phyloP scores from a whole-genome alignment of 2,113 vertebrate species.

The Cyprinus carpio region DNA sequence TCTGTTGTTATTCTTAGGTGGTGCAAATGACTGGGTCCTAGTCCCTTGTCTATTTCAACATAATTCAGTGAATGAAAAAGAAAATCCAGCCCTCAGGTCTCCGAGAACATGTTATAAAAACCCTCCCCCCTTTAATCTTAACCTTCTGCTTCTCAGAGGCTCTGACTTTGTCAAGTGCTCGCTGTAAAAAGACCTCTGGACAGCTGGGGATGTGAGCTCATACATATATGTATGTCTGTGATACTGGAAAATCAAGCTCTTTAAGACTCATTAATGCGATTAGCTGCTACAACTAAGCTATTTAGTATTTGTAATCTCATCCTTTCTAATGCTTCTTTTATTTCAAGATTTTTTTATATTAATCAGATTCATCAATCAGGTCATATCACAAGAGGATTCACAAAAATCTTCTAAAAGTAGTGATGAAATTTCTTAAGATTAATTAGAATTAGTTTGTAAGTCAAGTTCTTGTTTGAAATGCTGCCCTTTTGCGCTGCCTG shows the following conservation, averaged over 20 bases:
- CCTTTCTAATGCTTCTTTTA: constrained; percentile 3
- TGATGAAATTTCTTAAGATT: background rate
- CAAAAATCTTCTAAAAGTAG: background rate
- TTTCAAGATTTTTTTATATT: constrained; percentile 5
- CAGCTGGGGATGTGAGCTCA: constrained; percentile 36
- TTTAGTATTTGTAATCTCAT: constrained; percentile 3
- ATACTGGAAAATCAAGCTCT: background rate
- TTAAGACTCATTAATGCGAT: constrained; percentile 6
- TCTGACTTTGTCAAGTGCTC: constrained; percentile 39
- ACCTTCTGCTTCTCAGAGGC: constrained; percentile 22
- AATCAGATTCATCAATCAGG: background rate
- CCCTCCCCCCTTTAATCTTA: constrained; percentile 9
- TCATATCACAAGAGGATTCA: background rate
- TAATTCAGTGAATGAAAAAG: constrained; percentile 48
- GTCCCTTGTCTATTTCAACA: constrained; percentile 44
- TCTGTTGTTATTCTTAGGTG: constrained; percentile 29
- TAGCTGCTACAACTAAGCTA: constrained; percentile 3
- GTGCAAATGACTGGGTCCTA: background rate
- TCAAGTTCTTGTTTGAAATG: background rate
- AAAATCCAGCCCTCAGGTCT: constrained; percentile 38
- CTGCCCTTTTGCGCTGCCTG: background rate
- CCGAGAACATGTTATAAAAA: constrained; percentile 21
- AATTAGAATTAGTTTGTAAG: background rate
- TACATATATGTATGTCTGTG: background rate
- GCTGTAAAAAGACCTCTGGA: constrained; percentile 26